Conservation (phyloP, 2,888 invertebrate genomes). For the Nymphalis c-album region DNA sequence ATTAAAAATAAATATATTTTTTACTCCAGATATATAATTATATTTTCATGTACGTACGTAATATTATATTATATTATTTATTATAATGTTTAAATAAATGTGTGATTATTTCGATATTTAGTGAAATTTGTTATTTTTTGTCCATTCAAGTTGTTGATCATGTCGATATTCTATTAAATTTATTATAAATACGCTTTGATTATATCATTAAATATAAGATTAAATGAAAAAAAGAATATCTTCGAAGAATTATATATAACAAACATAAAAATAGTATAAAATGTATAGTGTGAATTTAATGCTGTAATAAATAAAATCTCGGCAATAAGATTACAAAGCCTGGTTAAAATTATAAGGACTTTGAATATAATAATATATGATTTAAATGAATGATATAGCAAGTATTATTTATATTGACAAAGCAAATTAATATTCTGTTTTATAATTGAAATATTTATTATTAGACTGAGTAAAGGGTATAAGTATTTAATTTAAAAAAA, state of each 20-base stretch:
- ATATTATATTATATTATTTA: slow-evolving; percentile 31
- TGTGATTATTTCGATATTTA: slow-evolving; percentile 31
- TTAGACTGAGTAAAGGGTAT: background rate
- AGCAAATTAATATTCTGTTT: no score
- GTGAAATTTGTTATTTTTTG: slow-evolving; percentile 38
- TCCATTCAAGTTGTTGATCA: slow-evolving; percentile 39
- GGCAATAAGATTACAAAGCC: background rate
- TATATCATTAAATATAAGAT: slow-evolving; percentile 17
- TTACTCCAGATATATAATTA: slow-evolving; percentile 13
- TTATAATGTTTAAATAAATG: slow-evolving; percentile 23
- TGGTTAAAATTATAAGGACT: background rate
- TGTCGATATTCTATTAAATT: slow-evolving; percentile 42
- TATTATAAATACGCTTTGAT: slow-evolving; percentile 27
- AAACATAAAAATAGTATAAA: background rate
- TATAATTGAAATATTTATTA: no score
- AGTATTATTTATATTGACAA: no score
- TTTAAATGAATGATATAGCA: no score
- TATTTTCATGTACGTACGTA: slow-evolving; percentile 34
- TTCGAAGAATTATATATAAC: background rate
- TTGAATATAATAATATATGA: no score
- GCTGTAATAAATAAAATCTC: background rate
- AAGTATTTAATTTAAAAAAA: no score
- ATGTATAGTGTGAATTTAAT: slow-evolving; percentile 8
- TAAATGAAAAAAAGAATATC: slow-evolving; percentile 13
- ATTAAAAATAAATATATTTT: slow-evolving; percentile 13